Conservation (phyloP, 1,140 invertebrate genomes). For the Drosophila obscura region DNA sequence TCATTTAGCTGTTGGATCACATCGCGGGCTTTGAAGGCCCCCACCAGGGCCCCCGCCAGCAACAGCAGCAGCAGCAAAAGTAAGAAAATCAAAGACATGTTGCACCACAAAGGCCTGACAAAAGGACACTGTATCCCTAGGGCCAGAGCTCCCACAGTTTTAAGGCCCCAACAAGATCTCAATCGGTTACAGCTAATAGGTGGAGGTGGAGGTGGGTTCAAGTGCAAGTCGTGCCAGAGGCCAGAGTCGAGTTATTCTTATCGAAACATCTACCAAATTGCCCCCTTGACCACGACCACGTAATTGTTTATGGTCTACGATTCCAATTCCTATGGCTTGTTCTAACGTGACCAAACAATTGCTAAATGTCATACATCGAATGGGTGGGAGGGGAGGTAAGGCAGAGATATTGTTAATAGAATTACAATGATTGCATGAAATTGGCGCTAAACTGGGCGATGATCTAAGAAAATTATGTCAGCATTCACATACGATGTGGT, state of each 20-base stretch:
- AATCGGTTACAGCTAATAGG: slow-evolving; percentile 43
- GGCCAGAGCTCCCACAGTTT: slow-evolving; percentile 12
- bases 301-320: slow-evolving; percentile 48
- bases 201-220: slow-evolving; percentile 12
- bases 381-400: slow-evolving; percentile 14
- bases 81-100: slow-evolving; percentile 18
- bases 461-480: slow-evolving; percentile 70
- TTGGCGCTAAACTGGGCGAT: slow-evolving; percentile 57
- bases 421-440: slow-evolving; percentile 57
- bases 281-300: slow-evolving; percentile 59
- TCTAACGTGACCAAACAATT: slow-evolving; percentile 67
- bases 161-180: slow-evolving; percentile 35
- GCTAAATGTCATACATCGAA: slow-evolving; percentile 53
- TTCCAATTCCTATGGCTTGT: slow-evolving; percentile 19
- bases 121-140: slow-evolving; percentile 34
- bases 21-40: slow-evolving; percentile 10
- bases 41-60: neutral
- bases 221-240: slow-evolving; percentile 17
- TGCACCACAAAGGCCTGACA: slow-evolving; percentile 3
- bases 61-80: neutral
- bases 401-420: slow-evolving; percentile 51
- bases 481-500: slow-evolving; percentile 17
- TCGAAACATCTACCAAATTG: slow-evolving; percentile 58
- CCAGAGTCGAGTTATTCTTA: slow-evolving; percentile 20
- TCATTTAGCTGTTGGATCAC: slow-evolving; percentile 24